A percentile compares a stretch with the other conserved stretches of the same genome.
These are phyloP conservation scores for Clepsis dumicolana DNA, from an alignment of 2,888 invertebrate species.

Conservation along the genomic window DNA sequence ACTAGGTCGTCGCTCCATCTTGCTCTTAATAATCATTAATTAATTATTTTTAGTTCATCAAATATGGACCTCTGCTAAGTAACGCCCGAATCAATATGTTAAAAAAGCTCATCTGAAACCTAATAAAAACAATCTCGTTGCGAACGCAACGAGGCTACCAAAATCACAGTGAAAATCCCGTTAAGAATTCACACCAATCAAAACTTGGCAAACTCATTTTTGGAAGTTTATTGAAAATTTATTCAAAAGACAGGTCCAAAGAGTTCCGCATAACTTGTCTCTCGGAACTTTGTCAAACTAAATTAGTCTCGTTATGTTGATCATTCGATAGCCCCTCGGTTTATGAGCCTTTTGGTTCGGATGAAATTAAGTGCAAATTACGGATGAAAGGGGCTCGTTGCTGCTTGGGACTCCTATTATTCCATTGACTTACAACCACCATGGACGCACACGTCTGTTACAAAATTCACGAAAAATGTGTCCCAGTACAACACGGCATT, in stretches of 20 bases:
- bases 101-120: not conserved
- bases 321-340: conserved; percentile 55
- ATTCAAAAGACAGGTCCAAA: conserved; percentile 75
- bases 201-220: conserved; percentile 76
- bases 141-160: conserved; percentile 44
- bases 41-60: too few species aligned
- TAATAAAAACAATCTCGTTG: conserved; percentile 46
- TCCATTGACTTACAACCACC: not conserved
- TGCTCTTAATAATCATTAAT: too few species aligned
- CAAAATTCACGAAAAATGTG: too few species aligned
- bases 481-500: too few species aligned
- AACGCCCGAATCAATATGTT: too few species aligned
- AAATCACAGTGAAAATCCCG: conserved; percentile 50
- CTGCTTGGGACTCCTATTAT: not conserved
- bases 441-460: too few species aligned
- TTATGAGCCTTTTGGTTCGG: conserved; percentile 54
- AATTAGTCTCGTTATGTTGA: conserved; percentile 72
- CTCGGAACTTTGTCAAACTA: conserved; percentile 72
- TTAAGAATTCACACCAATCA: conserved; percentile 73
- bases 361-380: conserved; percentile 18
- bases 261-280: conserved; percentile 73
- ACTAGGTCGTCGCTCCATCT: too few species aligned
- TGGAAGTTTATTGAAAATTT: conserved; percentile 76
- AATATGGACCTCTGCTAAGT: too few species aligned
- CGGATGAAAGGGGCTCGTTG: conserved; percentile 2